phyloP scores from a whole-genome alignment of 2,888 invertebrate species.

The Drosophila mercatorum region DNA sequence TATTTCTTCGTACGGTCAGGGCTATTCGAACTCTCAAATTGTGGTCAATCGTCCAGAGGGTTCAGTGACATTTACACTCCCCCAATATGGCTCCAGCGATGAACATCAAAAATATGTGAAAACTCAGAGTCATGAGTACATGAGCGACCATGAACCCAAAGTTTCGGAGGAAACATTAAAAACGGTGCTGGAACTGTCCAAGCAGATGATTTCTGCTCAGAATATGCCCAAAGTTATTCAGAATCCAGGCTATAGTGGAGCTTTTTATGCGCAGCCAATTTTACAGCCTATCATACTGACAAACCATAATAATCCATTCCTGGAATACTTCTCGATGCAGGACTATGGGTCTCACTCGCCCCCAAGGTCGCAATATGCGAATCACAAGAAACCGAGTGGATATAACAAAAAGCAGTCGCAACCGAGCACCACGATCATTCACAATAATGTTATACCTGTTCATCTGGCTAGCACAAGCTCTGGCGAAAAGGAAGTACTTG shows the following conservation, averaged over 20 bases:
- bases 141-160: conserved; percentile 73
- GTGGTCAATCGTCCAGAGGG: conserved; percentile 84
- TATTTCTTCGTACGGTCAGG: conserved; percentile 58
- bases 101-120: conserved; percentile 34
- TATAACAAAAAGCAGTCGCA: conserved; percentile 57
- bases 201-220: conserved; percentile 84
- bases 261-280: conserved; percentile 78
- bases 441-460: conserved; percentile 83
- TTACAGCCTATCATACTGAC: conserved; percentile 82
- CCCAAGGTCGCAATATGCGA: conserved; percentile 41
- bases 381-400: conserved; percentile 55
- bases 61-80: conserved; percentile 82
- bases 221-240: conserved; percentile 82
- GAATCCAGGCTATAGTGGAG: conserved; percentile 63
- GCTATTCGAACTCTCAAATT: conserved; percentile 83
- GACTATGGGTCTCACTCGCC: conserved; percentile 28
- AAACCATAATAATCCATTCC: conserved; percentile 67
- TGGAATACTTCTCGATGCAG: conserved; percentile 60
- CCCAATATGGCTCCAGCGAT: conserved; percentile 48
- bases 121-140: conserved; percentile 59
- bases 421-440: conserved; percentile 81
- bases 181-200: conserved; percentile 84
- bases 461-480: conserved; percentile 74
- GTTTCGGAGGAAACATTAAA: conserved; percentile 84
- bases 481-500: conserved; percentile 78